These are phyloP conservation scores for Lithosia quadra DNA, from an alignment of 2,888 invertebrate genomes.

Conservation along the genomic window DNA sequence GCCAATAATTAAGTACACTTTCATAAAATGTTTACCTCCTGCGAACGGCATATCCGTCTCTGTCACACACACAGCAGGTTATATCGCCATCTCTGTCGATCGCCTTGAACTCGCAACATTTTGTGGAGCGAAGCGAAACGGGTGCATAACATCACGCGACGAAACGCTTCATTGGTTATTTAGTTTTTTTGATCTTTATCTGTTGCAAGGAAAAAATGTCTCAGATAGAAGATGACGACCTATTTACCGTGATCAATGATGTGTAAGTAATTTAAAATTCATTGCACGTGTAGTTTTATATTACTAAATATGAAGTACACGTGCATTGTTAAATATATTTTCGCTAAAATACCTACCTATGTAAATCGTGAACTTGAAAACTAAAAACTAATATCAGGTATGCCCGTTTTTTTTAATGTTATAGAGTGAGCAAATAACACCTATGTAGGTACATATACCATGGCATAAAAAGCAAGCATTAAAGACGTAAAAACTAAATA, in stretches of 20 bases:
- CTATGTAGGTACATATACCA: too few species aligned
- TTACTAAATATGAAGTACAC: too few species aligned
- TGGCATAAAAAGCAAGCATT: too few species aligned
- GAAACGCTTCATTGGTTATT: conserved; percentile 44
- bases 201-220: conserved; percentile 41
- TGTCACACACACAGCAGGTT: conserved; percentile 11
- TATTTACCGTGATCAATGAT: conserved; percentile 30
- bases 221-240: conserved; percentile 44
- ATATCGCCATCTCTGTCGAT: conserved; percentile 23
- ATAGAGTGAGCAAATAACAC: too few species aligned
- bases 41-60: conserved; percentile 23
- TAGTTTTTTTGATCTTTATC: conserved; percentile 50
- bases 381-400: too few species aligned
- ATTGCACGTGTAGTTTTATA: too few species aligned
- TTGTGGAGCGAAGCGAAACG: conserved; percentile 44
- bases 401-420: too few species aligned
- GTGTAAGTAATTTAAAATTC: not conserved
- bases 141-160: conserved; percentile 49
- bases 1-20: conserved; percentile 50
- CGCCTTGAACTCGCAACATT: conserved; percentile 53
- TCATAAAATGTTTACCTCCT: conserved; percentile 52
- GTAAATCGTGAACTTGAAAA: too few species aligned
- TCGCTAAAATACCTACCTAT: too few species aligned
- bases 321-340: too few species aligned
- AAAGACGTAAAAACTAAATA: too few species aligned